Percentiles rank a stretch among this genome's conserved stretches.
Conservation (phyloP, 2,888 invertebrate genomes). For the Scotopteryx bipunctaria region DNA sequence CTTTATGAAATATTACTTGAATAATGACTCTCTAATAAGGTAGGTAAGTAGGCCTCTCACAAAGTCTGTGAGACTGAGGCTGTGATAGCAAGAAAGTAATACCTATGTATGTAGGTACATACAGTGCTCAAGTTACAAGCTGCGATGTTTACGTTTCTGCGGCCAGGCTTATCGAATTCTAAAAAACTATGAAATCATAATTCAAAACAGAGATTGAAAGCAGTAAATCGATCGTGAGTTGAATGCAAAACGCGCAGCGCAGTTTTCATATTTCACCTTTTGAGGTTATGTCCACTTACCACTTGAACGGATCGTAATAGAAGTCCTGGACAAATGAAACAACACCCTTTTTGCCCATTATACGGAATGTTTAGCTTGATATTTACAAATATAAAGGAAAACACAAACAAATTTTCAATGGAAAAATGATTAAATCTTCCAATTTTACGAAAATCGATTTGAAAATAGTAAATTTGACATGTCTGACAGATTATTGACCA, state of each 20-base stretch:
- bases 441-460: constrained; percentile 26
- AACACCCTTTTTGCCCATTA: constrained; percentile 85
- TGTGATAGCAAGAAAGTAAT: neutral
- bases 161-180: neutral
- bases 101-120: neutral
- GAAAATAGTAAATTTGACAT: neutral
- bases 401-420: constrained; percentile 37
- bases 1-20: too few species aligned
- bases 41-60: too few species aligned
- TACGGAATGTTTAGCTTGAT: constrained; percentile 44
- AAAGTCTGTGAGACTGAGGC: too few species aligned
- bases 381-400: constrained; percentile 30
- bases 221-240: constrained; percentile 8
- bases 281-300: constrained; percentile 83
- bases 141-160: neutral
- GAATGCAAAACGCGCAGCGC: constrained; percentile 18
- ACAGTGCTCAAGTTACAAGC: neutral
- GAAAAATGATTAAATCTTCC: constrained; percentile 40
- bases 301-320: constrained; percentile 90
- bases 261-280: constrained; percentile 39
- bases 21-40: too few species aligned
- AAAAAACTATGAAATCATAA: neutral
- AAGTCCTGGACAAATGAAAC: constrained; percentile 84
- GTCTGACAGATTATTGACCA: neutral
- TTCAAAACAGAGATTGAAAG: constrained; percentile 1